A percentile compares a stretch with the other conserved stretches of the same genome.
phyloP scores from a whole-genome alignment of 2,797 vertebrate species.

The Fratercula arctica region DNA sequence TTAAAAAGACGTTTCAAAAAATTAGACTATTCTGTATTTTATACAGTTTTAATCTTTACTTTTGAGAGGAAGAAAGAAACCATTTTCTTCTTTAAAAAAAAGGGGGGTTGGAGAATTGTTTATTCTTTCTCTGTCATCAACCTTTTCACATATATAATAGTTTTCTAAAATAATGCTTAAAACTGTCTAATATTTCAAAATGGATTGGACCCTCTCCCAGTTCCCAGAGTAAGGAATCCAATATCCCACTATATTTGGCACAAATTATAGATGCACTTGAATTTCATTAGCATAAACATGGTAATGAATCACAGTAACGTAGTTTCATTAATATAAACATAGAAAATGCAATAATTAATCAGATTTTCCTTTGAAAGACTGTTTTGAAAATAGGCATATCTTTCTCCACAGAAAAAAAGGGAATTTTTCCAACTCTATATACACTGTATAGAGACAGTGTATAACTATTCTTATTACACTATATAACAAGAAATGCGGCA shows the following conservation, averaged over 20 bases:
- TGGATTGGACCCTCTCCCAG: neutral
- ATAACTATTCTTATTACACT: too few relatives aligned
- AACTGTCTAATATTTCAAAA: neutral
- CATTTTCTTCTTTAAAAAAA: neutral
- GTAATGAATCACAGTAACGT: neutral
- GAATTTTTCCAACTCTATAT: neutral
- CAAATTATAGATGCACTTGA: neutral
- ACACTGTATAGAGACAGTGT: too few relatives aligned
- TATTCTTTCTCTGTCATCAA: neutral
- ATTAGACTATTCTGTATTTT: neutral
- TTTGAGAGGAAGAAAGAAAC: neutral
- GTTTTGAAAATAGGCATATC: neutral
- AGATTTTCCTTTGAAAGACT: neutral
- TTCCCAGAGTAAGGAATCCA: neutral
- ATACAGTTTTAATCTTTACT: neutral
- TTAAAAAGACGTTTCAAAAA: neutral
- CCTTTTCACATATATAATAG: neutral
- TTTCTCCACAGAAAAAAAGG: neutral
- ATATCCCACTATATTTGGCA: neutral
- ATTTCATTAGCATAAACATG: neutral
- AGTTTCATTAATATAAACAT: neutral
- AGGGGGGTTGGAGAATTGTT: neutral
- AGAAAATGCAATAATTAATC: neutral
- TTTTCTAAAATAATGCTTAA: neutral
- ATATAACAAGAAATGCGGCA: neutral